A percentile compares a stretch with the other conserved stretches of the same genome.
These are phyloP conservation scores for Squalus acanthias DNA, from an alignment of 2,797 vertebrate species.

Conservation along the genomic window DNA sequence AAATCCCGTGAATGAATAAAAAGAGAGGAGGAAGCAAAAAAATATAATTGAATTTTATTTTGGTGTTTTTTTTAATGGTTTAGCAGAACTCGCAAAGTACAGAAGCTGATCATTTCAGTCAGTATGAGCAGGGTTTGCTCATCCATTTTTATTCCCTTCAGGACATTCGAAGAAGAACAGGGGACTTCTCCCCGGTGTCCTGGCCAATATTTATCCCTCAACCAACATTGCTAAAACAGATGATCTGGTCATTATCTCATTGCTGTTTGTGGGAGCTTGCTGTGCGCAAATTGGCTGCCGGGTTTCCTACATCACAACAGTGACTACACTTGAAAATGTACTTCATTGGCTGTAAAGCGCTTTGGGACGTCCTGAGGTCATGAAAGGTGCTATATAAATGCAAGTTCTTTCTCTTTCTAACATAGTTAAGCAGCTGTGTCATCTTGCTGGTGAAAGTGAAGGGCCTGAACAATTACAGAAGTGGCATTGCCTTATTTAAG, in stretches of 20 bases:
- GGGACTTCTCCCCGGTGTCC: not conserved
- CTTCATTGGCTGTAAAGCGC: too few species aligned
- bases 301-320: not conserved
- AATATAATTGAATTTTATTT: not conserved
- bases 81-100: not conserved
- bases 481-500: not conserved
- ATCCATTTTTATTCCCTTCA: not conserved
- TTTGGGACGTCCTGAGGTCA: not conserved
- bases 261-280: not conserved
- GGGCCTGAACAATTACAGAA: not conserved
- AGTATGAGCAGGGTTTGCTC: not conserved
- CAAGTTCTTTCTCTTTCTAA: not conserved
- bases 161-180: too few species aligned
- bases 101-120: not conserved
- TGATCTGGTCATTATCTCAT: not conserved
- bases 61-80: not conserved
- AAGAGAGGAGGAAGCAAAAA: not conserved
- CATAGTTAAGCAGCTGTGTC: not conserved
- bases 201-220: not conserved
- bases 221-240: not conserved
- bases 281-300: not conserved
- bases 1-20: too few species aligned
- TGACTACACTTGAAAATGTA: not conserved
- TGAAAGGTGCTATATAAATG: not conserved
- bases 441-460: not conserved